Base-by-base conservation (phyloP, 2,797 vertebrate genomes). In the Aselliscus stoliczkanus region DNA sequence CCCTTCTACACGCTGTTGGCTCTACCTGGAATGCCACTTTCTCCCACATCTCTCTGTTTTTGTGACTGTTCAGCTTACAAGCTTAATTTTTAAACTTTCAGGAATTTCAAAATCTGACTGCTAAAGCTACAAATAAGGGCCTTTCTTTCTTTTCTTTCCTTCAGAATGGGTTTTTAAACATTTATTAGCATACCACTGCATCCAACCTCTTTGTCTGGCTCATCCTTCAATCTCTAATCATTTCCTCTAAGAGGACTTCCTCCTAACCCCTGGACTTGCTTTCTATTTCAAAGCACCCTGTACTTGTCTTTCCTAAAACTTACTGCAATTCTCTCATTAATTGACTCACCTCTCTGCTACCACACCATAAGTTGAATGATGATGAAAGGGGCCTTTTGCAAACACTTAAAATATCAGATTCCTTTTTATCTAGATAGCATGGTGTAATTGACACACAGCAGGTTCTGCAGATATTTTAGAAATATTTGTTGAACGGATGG, bases 281-380 rank as follows among this genome's bases (percentile, higher is more conserved):
- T 92, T 73, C 56, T 84, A 44, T 37, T 85, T 94, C 50, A 84
- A 60, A 88, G 65, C 37, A 29, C 21, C 39, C 11, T 88, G 17
- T 72, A 89, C 52, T 75, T 89, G 31, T 37, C 31, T 92, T 89
- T 75, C 58, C n/a, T 94, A 80, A 96, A 85, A 75, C 52, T 58
- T 31, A 76, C 0, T 81, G 85, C 34, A 85, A 89, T 89, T 60
- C 65, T 60, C 65, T 72, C 64, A 79, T 60, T 65, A 82, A 70
- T 9, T 44, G 50, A 64, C 60, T 84, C 39, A 42, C 52, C 60
- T 75, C 58, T 73, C 21, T 81, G 8, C 62, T 56, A 34, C 37
- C 50, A 67, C 12, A 72, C 37, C 62, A 2, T 37, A 80, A 52
- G 11, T 58, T 56, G 39, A 84, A 37, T 60, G 18, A 37, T 60